Base-by-base conservation (phyloP, 1,140 invertebrate genomes). In the Ladona fulva region DNA sequence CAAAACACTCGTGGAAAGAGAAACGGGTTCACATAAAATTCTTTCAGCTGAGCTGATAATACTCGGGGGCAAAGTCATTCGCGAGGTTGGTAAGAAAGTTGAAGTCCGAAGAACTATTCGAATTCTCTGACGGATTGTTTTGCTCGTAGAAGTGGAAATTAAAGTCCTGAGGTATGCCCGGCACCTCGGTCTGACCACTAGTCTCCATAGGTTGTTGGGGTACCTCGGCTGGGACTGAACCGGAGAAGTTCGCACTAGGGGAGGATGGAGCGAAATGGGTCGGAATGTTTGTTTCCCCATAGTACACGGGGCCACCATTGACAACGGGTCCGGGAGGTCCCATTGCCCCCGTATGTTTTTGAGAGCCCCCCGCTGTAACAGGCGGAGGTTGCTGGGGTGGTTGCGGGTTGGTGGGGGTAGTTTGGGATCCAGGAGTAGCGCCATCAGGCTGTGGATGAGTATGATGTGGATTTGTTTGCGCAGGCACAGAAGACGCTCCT, bases 81-180 rank as follows among this genome's bases (percentile, higher is more conserved):
- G 94, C 94, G 81, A 96, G 87, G 83, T 94, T 96, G 82, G 93
- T 95, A 66, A 96, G 88, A 82, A 96, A 96, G 84, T 96, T 95
- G 84, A 96, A 96, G 83, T 96, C 95, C 11, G 94, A 95, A 0
- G 93, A 95, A 82, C 93, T 94, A 82, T 95, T 95, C 80, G 92
- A 94, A 84, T 94, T 94, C 80, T 95, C 92, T n/a, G 85, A 82
- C 79, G 83, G 74, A 80, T 66, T 66, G n/a, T 66, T 66, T 12
- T 66, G 52, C 52, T 66, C 52, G n/a, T 66, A 66, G n/a, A 82
- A 82, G 77, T 82, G 80, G 75, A 81, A 81, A 77, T 80, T 80
- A 66, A 82, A 80, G 79, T 83, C 80, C n/a, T 76, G n/a, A 76
- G n/a, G 76, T 42, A 42, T 77, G 76, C 76, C 25, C 76, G 78